A percentile compares a stretch with the other conserved stretches of the same genome.
Conservation (phyloP, 2,113 vertebrate species). For the Protobothrops mucrosquamatus region DNA sequence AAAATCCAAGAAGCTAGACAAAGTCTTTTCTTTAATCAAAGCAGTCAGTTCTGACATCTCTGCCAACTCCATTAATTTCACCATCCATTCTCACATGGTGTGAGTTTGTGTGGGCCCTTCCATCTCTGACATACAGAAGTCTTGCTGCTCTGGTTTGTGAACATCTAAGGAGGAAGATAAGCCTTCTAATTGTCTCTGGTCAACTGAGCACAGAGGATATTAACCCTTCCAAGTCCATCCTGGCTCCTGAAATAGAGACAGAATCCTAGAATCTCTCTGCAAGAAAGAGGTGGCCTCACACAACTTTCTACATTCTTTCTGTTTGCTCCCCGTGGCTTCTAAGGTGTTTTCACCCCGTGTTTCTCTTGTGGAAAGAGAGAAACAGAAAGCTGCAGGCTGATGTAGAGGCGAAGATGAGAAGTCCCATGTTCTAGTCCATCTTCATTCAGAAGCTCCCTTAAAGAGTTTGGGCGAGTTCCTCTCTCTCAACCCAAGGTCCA, state of each 20-base stretch:
- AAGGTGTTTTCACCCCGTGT: neutral
- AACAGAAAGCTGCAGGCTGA: neutral
- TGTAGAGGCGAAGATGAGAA: neutral
- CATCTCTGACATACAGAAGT: neutral
- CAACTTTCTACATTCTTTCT: neutral
- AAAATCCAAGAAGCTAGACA: neutral
- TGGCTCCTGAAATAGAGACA: neutral
- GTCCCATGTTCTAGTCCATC: neutral
- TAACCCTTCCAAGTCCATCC: neutral
- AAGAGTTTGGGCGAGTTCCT: neutral
- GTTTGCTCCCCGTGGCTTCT: neutral
- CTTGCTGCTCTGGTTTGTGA: neutral
- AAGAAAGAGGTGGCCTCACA: neutral
- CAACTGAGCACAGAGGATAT: neutral
- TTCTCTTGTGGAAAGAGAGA: neutral
- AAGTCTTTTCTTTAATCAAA: neutral
- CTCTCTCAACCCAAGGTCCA: neutral
- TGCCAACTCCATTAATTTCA: neutral
- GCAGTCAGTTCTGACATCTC: neutral
- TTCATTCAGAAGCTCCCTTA: neutral
- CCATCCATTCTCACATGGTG: neutral
- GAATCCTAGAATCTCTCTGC: neutral
- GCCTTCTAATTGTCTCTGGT: neutral
- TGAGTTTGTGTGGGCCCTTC: neutral
- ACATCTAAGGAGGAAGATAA: neutral